Evolutionary conservation across 2,113 vertebrate species (phyloP), one percentile per base, ranked within the genome.

Genomic region (Ancistrus triradiatus): DNA sequence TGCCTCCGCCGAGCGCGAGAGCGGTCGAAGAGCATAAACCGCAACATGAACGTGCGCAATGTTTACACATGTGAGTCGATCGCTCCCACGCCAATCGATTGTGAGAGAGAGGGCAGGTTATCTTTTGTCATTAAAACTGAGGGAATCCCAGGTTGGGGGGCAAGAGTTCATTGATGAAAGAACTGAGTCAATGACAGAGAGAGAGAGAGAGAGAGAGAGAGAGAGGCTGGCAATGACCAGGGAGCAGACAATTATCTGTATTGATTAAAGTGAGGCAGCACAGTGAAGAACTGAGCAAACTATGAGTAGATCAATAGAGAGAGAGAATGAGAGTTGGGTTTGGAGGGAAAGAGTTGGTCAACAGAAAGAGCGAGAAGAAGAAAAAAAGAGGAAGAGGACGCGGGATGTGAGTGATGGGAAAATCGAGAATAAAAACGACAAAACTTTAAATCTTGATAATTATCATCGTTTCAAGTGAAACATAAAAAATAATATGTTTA

Each of bases 231-330:
- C 85, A 87, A 86, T 79, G 73, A 78, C 82, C 82, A 81, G 85
- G 83, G 83, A 86, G 83, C 84, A 89, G 86, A 89, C 86, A 89
- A 89, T 89, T 88, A 89, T 88, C 86, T 88, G 86, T 89, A 89
- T 89, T 89, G 87, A 89, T 88, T 89, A 89, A 85, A 87, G 85
- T 74, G 64, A 83, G 81, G 80, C 83, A 80, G 85, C 82, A 82
- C 83, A 85, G 83, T 86, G 85, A 89, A 89, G 87, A 87, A 64
- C 85, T 85, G 85, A 87, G 81, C 87, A 87, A 87, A 87, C 85
- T 88, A 89, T 87, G 85, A 88, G 84, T 84, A 79, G 86, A 88
- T 89, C 87, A 87, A 89, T 88, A 89, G 68, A 83, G 74, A 80
- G 81, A 79, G 82, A 63, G 59, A 37, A 42, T 37, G 74, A 25